phyloP scores from a whole-genome alignment of 2,113 vertebrate genomes.

The Pristiophorus japonicus region DNA sequence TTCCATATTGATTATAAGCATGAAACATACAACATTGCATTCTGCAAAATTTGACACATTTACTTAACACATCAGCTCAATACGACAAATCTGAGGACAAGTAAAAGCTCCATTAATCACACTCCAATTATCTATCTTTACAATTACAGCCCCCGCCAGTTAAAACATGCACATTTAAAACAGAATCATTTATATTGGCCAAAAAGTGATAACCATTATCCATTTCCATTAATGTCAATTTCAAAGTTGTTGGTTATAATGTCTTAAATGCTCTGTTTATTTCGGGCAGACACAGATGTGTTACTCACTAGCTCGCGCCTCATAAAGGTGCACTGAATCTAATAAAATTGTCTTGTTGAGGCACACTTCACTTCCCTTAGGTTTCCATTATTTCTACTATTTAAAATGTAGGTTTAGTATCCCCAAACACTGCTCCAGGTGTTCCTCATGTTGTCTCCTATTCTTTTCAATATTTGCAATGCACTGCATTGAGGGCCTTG shows the following conservation, averaged over 20 bases:
- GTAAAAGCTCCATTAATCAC: neutral
- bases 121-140: neutral
- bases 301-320: neutral
- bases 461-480: neutral
- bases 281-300: neutral
- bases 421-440: neutral
- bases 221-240: neutral
- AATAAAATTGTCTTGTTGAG: neutral
- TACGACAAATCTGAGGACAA: neutral
- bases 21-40: constrained; percentile 10
- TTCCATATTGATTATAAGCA: neutral
- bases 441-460: neutral
- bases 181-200: neutral
- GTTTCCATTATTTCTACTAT: neutral
- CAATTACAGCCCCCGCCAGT: neutral
- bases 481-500: neutral
- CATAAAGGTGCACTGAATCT: neutral
- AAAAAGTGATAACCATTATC: neutral
- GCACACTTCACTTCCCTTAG: neutral
- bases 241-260: neutral
- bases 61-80: neutral
- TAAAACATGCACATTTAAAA: neutral
- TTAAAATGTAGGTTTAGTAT: neutral
- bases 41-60: neutral
- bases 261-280: neutral